Base-by-base conservation (phyloP, 2,888 invertebrate genomes). In the Synanthedon andrenaeformis region DNA sequence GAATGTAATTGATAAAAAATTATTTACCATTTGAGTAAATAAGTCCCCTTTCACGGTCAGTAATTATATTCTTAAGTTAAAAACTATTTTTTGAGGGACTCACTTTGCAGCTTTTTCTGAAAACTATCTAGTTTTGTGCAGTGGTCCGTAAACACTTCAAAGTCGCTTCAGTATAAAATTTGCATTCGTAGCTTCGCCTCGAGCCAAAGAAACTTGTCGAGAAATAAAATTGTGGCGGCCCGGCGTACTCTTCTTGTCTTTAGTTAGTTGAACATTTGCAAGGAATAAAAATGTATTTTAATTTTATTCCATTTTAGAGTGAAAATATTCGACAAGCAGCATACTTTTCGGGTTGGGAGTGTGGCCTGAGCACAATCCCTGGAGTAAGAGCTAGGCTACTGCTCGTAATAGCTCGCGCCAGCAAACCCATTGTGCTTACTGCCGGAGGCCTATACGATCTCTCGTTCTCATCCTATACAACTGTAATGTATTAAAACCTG, bases 371-470 rank as follows among this genome's bases (percentile, higher is more conserved):
- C 0, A 56, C 58, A 3, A 57, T 79, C 3, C 76, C 72, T 0
- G 80, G 82, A 13, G 76, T 82, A 2, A 65, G 69, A 2, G 67
- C 72, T 1, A 72, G 76, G 8, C 65, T 85, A 2, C 57, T 78
- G 54, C 62, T 79, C 53, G 71, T 84, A 12, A 52, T 68, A 23
- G 64, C 69, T 0, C 69, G 85, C 0, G 73, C 82, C 10, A 75
- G 70, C 58, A 80, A 72, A 23, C 82, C 83, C 0, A 55, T 82
- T 1, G 64, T 77, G 0, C 69, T 86, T 49, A 67, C 76, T 5
- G 86, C 84, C 1, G 86, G 86, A 2, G 84, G 84, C 3, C 76
- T 83, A 72, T 83, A 82, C 55, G 72, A 75, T 4, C 65, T 86
- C 0, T 80, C 82, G 0, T 67, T 85, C 5, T 60, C 65, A 4